Evolutionary conservation across 2,113 vertebrate species (phyloP), one percentile per base, ranked within the genome.

Genomic region (Ginglymostoma cirratum): DNA sequence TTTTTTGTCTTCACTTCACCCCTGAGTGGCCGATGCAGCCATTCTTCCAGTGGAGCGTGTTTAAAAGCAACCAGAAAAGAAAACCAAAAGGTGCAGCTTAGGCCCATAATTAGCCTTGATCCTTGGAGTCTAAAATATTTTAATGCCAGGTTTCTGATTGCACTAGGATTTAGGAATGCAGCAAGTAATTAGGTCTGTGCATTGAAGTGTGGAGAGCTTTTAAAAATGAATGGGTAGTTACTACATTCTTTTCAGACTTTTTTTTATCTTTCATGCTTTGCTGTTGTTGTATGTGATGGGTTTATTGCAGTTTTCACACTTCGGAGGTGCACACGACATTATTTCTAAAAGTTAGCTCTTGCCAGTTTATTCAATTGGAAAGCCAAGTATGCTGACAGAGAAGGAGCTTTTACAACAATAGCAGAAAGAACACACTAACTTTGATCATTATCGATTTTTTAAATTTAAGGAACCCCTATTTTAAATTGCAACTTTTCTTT

Each of bases 301-400:
- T 99, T 99, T 99, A 98, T 99, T 98, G 98, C 98, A 98, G 98
- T 98, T 99, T 99, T 99, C 98, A 98, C 98, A 99, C 98, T 98
- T 98, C 98, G 97, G 98, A 98, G 98, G 98, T 98, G 97, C 97
- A 97, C 97, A 97, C 98, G 96, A 97, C 97, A 97, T 97, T 97
- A 97, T 97, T 97, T 97, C 94, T 52, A 27, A 95, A 93, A 76
- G 67, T 95, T 95, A 76, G 95, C 70, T 95, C 80, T 96, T 95
- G 83, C 70, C 95, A 95, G 85, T 48, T 92, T 97, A 97, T 97
- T 95, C 14, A 72, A 69, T 72, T 95, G 94, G 67, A 3, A 72
- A 42, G 65, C 69, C 85, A 95, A 76, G 72, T 70, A 94, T 24
- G 30, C 87, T 30, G 6, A 70, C 7, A 70, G 42, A 69, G 69